These are phyloP conservation scores for Ichneumon xanthorius DNA, from an alignment of 2,888 invertebrate species.

Conservation along the genomic window DNA sequence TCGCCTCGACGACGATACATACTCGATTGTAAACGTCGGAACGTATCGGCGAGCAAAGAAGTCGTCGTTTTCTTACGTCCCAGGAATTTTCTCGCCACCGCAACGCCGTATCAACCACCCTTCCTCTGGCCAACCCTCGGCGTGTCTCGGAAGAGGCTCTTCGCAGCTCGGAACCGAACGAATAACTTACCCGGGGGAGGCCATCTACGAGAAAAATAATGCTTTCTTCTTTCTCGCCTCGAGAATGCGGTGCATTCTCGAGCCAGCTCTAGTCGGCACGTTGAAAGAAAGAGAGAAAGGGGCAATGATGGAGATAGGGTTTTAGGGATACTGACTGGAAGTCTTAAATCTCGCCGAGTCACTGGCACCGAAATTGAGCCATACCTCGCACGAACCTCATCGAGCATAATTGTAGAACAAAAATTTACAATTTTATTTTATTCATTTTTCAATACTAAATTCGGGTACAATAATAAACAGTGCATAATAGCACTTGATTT, in stretches of 20 bases:
- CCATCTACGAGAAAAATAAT: conserved; percentile 68
- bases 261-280: conserved; percentile 48
- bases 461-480: no score
- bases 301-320: conserved; percentile 68
- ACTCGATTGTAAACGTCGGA: conserved; percentile 52
- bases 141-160: conserved; percentile 32
- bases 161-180: conserved; percentile 62
- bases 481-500: no score
- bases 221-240: conserved; percentile 60
- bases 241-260: conserved; percentile 39
- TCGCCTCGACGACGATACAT: conserved; percentile 21
- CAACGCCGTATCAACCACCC: conserved; percentile 5
- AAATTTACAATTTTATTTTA: neutral
- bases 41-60: conserved; percentile 45
- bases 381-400: neutral
- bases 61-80: conserved; percentile 15
- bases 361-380: conserved; percentile 69
- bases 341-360: conserved; percentile 69
- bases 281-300: conserved; percentile 47
- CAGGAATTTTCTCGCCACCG: conserved; percentile 27
- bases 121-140: neutral
- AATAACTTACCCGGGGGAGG: conserved; percentile 60
- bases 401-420: neutral
- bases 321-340: conserved; percentile 63
- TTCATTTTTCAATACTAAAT: neutral